Evolutionary conservation across 2,113 vertebrate genomes (phyloP), one percentile per base, ranked within the genome.

Genomic region (Corythornis vintsioides): DNA sequence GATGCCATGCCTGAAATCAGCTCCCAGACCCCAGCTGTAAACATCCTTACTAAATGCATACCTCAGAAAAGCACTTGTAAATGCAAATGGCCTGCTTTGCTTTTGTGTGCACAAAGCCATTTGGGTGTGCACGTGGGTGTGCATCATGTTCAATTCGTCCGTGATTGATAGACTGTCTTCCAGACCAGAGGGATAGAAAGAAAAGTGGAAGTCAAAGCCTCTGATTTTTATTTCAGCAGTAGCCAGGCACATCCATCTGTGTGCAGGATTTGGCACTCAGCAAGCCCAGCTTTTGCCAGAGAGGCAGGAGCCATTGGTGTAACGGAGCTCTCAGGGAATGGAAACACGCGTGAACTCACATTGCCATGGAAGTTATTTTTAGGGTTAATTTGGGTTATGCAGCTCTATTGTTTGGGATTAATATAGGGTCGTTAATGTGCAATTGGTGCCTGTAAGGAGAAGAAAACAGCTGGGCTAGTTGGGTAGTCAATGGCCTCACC

Each of bases 151-250:
- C 88, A 93, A 47, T 88, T 71, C 48, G 33, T 55, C 56, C 35
- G 0, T 92, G 92, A 95, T 88, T 88, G 90, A 90, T 35, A 92
- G 89, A 88, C 90, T 85, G 63, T 83, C 85, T 94, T 94, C 95
- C 89, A 92, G 78, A 91, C 89, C 93, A 88, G 77, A 95, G 82
- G 64, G 40, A 92, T 66, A 60, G 71, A 92, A 94, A 83, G 93
- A 93, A 95, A 96, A 92, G 65, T 86, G 86, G 91, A 95, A 95
- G 94, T 96, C 94, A 96, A 96, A 96, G 95, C 91, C 92, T 94
- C 95, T 96, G 95, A 96, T 96, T 96, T 96, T 96, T 89, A 93
- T 96, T 96, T 96, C 96, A 96, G 89, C 24, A 8, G 76, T 94
- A 95, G 96, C 94, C 96, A 97, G 95, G 80, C 94, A 80, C 53